Conservation (phyloP, 2,888 invertebrate species). For the Drosophila paramelanica region DNA sequence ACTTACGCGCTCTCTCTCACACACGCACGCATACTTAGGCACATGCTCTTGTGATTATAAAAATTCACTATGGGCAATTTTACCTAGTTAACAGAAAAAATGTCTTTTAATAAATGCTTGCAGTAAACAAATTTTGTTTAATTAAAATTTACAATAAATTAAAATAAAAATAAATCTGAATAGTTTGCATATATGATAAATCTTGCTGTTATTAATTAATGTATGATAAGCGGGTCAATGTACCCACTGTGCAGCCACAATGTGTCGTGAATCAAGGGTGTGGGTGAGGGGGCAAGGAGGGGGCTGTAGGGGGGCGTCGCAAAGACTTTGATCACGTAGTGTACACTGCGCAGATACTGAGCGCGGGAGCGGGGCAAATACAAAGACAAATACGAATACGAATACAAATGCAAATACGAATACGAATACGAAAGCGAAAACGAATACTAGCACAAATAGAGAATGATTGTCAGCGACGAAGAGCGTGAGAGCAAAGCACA, state of each 20-base stretch:
- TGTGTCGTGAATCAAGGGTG: conserved; percentile 14
- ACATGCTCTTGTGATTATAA: conserved; percentile 23
- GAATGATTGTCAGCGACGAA: conserved; percentile 18
- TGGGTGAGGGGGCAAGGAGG: not conserved
- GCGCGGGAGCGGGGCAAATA: conserved; percentile 28
- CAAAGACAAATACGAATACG: conserved; percentile 27
- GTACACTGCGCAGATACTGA: conserved; percentile 41
- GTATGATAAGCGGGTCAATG: no score
- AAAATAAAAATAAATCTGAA: no score
- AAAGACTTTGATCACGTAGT: conserved; percentile 45
- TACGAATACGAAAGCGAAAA: conserved; percentile 10
- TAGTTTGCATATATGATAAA: no score
- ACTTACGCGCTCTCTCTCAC: conserved; percentile 53
- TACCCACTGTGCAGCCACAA: conserved; percentile 16
- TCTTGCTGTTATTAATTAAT: no score
- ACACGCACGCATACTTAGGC: conserved; percentile 28
- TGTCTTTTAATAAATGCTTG: no score
- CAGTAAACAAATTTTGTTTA: no score
- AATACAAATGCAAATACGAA: conserved; percentile 24
- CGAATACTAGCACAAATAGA: conserved; percentile 17
- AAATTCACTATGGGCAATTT: no score
- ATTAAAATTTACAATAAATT: no score
- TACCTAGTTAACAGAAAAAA: no score
- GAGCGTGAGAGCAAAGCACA: conserved; percentile 32
- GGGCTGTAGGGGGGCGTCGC: not conserved